Evolutionary conservation across 1,140 invertebrate genomes (phyloP).

Genomic region (Nixonia krombeini): DNA sequence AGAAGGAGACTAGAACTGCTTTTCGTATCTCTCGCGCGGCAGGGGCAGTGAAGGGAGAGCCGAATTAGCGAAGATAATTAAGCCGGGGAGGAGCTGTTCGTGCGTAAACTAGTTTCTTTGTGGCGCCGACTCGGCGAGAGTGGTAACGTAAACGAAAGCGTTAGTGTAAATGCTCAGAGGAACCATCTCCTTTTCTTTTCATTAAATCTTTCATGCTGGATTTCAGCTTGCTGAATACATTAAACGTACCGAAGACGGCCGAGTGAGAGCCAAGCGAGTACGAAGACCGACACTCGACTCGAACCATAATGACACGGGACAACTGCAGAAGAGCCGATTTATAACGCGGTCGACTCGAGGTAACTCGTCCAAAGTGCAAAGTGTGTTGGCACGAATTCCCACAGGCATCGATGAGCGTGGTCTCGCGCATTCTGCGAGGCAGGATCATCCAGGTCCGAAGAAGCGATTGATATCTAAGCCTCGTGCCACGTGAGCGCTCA

Average conservation of each 20-base stretch:
- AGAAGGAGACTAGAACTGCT: conserved; percentile 22
- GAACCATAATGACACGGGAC: conserved; percentile 16
- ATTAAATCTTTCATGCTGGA: conserved; percentile 23
- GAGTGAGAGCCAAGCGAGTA: no score
- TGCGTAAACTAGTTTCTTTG: conserved; percentile 42
- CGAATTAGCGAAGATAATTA: conserved; percentile 60
- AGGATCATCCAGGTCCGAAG: conserved; percentile 51
- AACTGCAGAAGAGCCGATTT: background rate
- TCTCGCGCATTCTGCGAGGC: conserved; percentile 46
- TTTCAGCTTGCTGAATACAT: conserved; percentile 12
- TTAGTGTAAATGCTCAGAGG: conserved; percentile 26
- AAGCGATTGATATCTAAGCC: conserved; percentile 53
- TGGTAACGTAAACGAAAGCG: conserved; percentile 23
- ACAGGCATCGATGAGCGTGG: conserved; percentile 50
- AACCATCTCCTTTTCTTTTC: conserved; percentile 29
- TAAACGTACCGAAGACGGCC: no score
- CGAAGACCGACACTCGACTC: no score
- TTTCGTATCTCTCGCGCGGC: conserved; percentile 37
- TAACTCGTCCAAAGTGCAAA: conserved; percentile 24
- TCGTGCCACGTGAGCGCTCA: conserved; percentile 51
- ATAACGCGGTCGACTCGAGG: background rate
- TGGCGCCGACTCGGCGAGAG: conserved; percentile 28
- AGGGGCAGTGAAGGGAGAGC: conserved; percentile 25
- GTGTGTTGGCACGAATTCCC: conserved; percentile 40
- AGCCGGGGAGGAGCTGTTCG: conserved; percentile 42